Base-by-base conservation (phyloP, 2,888 invertebrate genomes). In the Dynastes maya region DNA sequence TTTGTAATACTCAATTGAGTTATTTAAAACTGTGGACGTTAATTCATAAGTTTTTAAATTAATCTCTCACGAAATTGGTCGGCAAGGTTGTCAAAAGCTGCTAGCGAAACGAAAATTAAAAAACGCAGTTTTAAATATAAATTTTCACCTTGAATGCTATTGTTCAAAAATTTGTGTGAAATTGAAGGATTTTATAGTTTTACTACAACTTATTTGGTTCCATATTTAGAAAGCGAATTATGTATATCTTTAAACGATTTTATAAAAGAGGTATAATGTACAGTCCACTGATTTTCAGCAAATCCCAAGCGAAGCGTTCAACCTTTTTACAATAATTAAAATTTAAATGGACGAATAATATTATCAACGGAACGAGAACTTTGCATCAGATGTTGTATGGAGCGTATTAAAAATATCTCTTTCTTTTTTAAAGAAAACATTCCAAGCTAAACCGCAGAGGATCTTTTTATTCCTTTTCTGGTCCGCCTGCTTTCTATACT, bases 391-490 rank as follows among this genome's bases (percentile, higher is more conserved):
- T 22, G 6, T 16, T 16, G 22, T 16, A 13, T 29, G 27, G 6
- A 29, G 16, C 2, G 55, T 64, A 75, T 63, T 45, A 22, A 22
- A 53, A 49, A 51, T 70, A 53, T 70, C 2, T 13, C 27, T 45
- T 45, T 45, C 45, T 45, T 45, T 72, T 72, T 72, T 37, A 72
- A 72, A 58, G 72, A 71, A 75, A 49, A 49, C 64, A 75, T 63
- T 65, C 65, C 51, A 45, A 53, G 27, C 37, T 16, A 67, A 67
- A 63, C 53, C 76, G 51, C 51, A 76, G 32, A 55, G 37, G 6
- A 58, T 58, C 55, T 72, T 58, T 70, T 72, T 40, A 9, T 58
- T 16, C 40, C 9, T 37, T 40, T 72, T 71, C 45, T 67, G 13
- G 11, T 49, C 27, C 45, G 49, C 16, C 9, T 71, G 58, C 16